Evolutionary conservation across 2,113 vertebrate species (phyloP).

Genomic region (Propithecus coquereli): DNA sequence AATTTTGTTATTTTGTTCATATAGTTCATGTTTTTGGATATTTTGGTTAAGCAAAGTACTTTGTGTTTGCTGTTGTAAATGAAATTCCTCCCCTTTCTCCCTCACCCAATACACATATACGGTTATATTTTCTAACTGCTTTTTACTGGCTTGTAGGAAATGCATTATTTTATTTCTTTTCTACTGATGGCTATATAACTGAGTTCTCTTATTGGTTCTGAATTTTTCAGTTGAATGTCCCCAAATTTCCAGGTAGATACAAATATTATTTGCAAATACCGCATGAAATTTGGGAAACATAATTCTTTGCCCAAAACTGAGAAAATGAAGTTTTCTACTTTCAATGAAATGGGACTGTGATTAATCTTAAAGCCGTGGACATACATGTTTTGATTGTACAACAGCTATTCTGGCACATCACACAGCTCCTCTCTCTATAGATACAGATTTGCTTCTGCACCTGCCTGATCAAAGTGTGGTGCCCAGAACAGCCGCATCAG

Average conservation of each 20-base stretch:
- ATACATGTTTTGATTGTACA: background rate
- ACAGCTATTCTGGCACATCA: background rate
- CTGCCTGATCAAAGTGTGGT: background rate
- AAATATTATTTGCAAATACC: background rate
- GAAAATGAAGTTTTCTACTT: background rate
- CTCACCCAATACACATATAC: fast-evolving
- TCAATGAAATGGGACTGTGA: background rate
- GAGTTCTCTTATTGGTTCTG: background rate
- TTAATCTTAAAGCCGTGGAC: background rate
- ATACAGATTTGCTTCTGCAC: background rate
- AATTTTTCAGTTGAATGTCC: background rate
- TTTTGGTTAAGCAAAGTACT: background rate
- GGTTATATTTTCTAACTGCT: background rate
- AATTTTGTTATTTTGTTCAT: too few relatives aligned
- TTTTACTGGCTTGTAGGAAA: background rate
- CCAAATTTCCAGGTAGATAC: background rate
- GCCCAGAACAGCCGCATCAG: background rate
- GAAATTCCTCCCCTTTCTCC: background rate
- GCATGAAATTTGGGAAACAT: background rate
- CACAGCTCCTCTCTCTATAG: background rate
- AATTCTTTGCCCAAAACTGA: background rate
- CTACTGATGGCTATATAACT: background rate
- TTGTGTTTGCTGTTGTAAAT: background rate
- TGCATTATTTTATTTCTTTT: background rate
- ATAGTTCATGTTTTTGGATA: too few relatives aligned